phyloP scores from a whole-genome alignment of 2,888 invertebrate genomes.

The Catocala fraxini region DNA sequence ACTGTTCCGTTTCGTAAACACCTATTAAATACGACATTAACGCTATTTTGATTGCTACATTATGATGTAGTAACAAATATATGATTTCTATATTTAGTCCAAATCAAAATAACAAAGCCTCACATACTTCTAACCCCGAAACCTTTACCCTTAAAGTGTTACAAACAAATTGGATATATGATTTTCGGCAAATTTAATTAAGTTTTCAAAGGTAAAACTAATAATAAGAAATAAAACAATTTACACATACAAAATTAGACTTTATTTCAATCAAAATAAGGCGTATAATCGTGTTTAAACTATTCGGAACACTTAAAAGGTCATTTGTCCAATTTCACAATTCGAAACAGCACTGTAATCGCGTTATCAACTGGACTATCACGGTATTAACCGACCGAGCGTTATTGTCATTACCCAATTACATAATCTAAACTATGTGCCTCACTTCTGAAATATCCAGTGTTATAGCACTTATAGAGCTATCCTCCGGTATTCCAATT shows the following conservation, averaged over 20 bases:
- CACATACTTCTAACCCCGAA: too few relatives aligned
- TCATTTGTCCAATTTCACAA: constrained; percentile 52
- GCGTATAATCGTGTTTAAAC: constrained; percentile 22
- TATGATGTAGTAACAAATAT: too few relatives aligned
- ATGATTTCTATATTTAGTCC: too few relatives aligned
- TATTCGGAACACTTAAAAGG: constrained; percentile 35
- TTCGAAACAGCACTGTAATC: constrained; percentile 46
- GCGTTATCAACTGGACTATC: constrained; percentile 48
- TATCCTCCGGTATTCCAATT: constrained; percentile 34
- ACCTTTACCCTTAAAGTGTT: too few relatives aligned
- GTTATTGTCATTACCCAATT: constrained; percentile 46
- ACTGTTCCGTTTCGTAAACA: too few relatives aligned
- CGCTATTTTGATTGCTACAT: too few relatives aligned
- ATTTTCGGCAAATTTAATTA: background rate
- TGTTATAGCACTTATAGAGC: constrained; percentile 16
- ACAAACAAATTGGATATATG: too few relatives aligned
- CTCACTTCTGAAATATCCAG: constrained; percentile 35
- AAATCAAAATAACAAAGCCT: too few relatives aligned
- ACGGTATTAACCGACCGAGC: constrained; percentile 35
- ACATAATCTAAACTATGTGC: constrained; percentile 42
- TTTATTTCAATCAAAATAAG: constrained; percentile 15
- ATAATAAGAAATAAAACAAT: background rate
- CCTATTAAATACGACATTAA: too few relatives aligned
- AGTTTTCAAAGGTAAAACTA: background rate
- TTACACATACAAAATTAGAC: background rate